Base-by-base conservation (phyloP, 2,888 invertebrate genomes). In the Heliconius sara region DNA sequence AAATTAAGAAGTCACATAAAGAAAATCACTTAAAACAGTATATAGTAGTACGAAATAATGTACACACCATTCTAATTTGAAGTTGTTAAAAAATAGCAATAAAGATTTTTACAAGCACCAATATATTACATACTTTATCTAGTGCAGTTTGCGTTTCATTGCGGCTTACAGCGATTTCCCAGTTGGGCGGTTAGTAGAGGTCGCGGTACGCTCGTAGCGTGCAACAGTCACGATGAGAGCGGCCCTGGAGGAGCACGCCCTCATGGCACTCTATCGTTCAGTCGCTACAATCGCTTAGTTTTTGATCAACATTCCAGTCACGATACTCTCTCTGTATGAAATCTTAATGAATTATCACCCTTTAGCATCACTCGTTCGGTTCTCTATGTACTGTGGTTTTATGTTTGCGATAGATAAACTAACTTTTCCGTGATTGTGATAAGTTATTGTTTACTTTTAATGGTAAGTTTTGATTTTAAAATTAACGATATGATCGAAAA, bases 221-320 rank as follows among this genome's bases (percentile, higher is more conserved):
- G 65, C 74, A 77, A 77, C 81, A 93, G 92, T 93, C 88, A 88
- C 87, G 84, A 87, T 88, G 87, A 87, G 89, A 85, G 86, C 91
- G 90, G 87, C 88, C 83, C 83, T 81, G 84, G 86, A 84, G 88
- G 83, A 87, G 85, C 91, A 90, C 92, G 93, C 89, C 80, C 78
- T 76, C 77, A 75, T 78, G 85, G 82, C 85, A 83, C 79, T 82
- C 85, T 79, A 84, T 84, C 79, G 74, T 78, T 63, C 81, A 60
- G 83, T 83, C 79, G 81, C 80, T 85, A 83, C 85, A 85, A 84
- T 72, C 85, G 86, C 89, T 89, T 87, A 87, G 89, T 30, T 88
- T 88, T 87, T 60, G n/a, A 89, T 60, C n/a, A n/a, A n/a, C 60
- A 60, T 88, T 89, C 85, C 73, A 70, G 80, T 87, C 87, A 89